These are phyloP conservation scores for Neomonachus schauinslandi DNA, from an alignment of 2,113 vertebrate species.

Conservation along the genomic window DNA sequence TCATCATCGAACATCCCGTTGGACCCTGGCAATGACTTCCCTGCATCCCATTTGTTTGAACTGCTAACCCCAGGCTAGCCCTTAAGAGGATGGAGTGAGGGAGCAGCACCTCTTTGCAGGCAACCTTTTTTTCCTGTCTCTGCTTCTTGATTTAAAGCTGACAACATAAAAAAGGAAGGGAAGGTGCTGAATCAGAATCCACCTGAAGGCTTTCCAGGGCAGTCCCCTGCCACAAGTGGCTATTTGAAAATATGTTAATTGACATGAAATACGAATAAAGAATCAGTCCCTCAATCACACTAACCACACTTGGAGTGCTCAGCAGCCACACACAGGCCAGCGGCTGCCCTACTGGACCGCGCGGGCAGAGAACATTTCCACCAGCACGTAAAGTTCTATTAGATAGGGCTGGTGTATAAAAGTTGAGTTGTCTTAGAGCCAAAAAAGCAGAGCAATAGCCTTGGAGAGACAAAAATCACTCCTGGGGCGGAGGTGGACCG, in stretches of 20 bases:
- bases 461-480: not conserved
- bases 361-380: not conserved
- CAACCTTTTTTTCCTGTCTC: not conserved
- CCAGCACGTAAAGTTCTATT: not conserved
- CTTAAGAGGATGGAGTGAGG: not conserved
- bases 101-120: not conserved
- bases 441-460: not conserved
- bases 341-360: fast-evolving
- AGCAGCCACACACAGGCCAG: not conserved
- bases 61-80: not conserved
- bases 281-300: not conserved
- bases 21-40: not conserved
- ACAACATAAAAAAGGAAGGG: not conserved
- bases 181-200: not conserved
- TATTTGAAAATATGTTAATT: not conserved
- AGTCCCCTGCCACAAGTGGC: not conserved
- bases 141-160: not conserved
- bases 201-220: not conserved
- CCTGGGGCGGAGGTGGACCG: not conserved
- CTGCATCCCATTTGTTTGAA: not conserved
- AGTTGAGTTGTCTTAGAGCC: not conserved
- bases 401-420: not conserved
- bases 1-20: not conserved
- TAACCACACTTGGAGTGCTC: not conserved
- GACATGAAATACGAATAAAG: not conserved